These are phyloP conservation scores for Macrosoma leucophasiata DNA, from an alignment of 2,888 invertebrate species.

Conservation along the genomic window DNA sequence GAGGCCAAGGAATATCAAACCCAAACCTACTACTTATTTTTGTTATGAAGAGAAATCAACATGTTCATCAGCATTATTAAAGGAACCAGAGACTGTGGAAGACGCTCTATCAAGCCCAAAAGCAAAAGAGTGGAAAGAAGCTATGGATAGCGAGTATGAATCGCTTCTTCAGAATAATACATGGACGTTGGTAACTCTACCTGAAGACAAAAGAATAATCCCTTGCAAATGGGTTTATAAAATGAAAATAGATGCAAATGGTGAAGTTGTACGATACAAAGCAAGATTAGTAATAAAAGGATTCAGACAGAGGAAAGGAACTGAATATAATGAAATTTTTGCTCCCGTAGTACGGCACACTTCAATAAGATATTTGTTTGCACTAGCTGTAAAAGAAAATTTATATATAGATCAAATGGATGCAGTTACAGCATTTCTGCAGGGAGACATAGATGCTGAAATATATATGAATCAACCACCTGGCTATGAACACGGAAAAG, in stretches of 20 bases:
- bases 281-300: conserved; percentile 21
- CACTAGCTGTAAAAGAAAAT: conserved; percentile 17
- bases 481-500: conserved; percentile 11
- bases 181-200: too few species aligned
- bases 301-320: conserved; percentile 12
- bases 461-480: conserved; percentile 20
- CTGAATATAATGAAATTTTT: conserved; percentile 17
- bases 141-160: too few species aligned
- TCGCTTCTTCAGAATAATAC: too few species aligned
- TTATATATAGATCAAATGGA: conserved; percentile 24
- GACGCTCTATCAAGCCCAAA: too few species aligned
- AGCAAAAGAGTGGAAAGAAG: too few species aligned
- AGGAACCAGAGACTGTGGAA: too few species aligned
- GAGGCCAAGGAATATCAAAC: too few species aligned
- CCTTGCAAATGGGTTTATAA: conserved; percentile 28
- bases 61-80: too few species aligned
- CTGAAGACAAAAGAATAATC: too few species aligned
- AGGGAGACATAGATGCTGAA: conserved; percentile 23
- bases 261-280: conserved; percentile 19
- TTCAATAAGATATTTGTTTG: conserved; percentile 18
- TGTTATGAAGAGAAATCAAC: too few species aligned
- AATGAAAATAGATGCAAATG: conserved; percentile 21
- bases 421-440: conserved; percentile 23
- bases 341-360: too few species aligned
- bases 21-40: too few species aligned